Conservation (phyloP, 2,797 vertebrate species). For the Myotis pilosus region DNA sequence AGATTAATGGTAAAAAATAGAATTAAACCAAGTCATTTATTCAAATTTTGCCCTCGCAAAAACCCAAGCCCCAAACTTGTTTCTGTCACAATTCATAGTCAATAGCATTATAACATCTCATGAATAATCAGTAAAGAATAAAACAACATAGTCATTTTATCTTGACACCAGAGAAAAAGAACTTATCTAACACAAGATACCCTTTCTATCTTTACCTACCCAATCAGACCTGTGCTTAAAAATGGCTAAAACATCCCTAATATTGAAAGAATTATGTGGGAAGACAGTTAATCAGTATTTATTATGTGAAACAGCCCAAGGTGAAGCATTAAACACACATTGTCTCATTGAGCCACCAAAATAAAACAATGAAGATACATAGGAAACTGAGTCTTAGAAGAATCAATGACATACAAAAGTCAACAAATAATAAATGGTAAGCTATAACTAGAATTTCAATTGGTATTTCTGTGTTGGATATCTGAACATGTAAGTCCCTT, state of each 20-base stretch:
- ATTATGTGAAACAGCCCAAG: neutral
- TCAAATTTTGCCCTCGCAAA: neutral
- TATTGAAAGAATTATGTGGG: neutral
- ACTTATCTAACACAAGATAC: neutral
- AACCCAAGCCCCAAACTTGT: neutral
- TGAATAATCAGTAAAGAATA: neutral
- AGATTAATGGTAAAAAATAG: neutral
- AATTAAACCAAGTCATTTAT: constrained; percentile 2
- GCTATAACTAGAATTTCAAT: neutral
- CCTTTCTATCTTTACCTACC: neutral
- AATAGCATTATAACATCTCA: neutral
- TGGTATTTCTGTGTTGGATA: neutral
- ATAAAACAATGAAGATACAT: neutral
- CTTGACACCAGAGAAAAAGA: neutral
- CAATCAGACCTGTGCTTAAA: neutral
- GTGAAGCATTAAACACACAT: neutral
- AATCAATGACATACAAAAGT: too few species aligned
- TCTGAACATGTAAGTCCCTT: neutral
- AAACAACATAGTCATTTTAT: neutral
- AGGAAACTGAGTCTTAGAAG: too few species aligned
- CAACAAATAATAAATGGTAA: neutral
- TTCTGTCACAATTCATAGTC: neutral
- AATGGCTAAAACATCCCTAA: neutral
- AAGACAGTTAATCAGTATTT: neutral
- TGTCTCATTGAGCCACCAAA: neutral